Conservation (phyloP, 2,113 vertebrate genomes). For the Eubucco bourcierii region DNA sequence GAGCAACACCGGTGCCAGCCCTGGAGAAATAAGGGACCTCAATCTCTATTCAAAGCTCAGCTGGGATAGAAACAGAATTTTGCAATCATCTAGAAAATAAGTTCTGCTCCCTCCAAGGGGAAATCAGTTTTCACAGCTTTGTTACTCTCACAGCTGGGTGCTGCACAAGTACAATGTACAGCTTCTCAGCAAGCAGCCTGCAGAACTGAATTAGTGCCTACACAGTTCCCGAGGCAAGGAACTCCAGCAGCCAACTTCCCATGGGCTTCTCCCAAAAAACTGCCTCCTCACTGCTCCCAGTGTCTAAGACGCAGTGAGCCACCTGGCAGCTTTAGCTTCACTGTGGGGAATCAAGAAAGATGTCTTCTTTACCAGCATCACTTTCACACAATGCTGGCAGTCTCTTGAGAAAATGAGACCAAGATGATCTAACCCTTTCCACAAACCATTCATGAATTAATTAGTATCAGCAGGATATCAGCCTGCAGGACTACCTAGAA, state of each 20-base stretch:
- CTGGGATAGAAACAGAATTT: not conserved
- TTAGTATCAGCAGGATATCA: not conserved
- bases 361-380: not conserved
- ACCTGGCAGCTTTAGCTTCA: not conserved
- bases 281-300: not conserved
- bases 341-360: fast-evolving
- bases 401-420: not conserved
- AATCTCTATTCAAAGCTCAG: not conserved
- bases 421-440: not conserved
- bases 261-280: not conserved
- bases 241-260: not conserved
- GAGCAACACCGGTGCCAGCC: not conserved
- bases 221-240: not conserved
- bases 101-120: not conserved
- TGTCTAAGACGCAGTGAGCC: not conserved
- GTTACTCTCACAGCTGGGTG: not conserved
- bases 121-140: not conserved
- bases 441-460: not conserved
- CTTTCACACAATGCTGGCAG: not conserved
- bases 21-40: not conserved
- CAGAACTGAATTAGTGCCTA: not conserved
- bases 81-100: not conserved
- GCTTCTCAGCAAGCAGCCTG: not conserved
- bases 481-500: not conserved
- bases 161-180: not conserved